phyloP scores from a whole-genome alignment of 2,113 vertebrate genomes.

The Cryptotis parvus region DNA sequence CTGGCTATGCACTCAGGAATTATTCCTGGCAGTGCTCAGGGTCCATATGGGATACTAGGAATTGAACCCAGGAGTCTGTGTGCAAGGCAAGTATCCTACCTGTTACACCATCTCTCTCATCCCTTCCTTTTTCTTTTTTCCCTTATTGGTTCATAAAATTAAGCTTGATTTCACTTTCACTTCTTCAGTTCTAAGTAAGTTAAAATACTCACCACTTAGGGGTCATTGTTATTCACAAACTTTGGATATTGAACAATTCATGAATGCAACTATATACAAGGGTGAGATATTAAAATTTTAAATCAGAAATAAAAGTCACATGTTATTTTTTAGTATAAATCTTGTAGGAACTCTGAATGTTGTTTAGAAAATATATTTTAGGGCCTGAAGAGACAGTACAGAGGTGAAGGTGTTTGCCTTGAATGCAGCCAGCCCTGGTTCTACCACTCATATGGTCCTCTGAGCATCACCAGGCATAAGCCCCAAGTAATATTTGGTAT shows the following conservation, averaged over 20 bases:
- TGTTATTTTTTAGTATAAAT: conserved; percentile 31
- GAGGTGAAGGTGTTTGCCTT: too few species aligned
- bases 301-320: conserved; percentile 8
- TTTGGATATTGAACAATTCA: background rate
- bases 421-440: too few species aligned
- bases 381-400: too few species aligned
- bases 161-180: background rate
- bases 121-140: background rate
- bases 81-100: too few species aligned
- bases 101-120: background rate
- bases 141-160: background rate
- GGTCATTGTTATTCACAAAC: background rate
- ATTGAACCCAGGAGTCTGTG: too few species aligned
- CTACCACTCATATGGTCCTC: too few species aligned
- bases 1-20: too few species aligned
- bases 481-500: too few species aligned
- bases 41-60: too few species aligned
- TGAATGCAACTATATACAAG: background rate
- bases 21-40: too few species aligned
- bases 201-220: background rate
- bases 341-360: conserved; percentile 27
- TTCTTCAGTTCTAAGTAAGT: conserved; percentile 8
- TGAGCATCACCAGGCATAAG: too few species aligned
- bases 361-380: background rate
- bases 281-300: background rate